Evolutionary conservation across 1,140 invertebrate species (phyloP).

Genomic region (Apis laboriosa): DNA sequence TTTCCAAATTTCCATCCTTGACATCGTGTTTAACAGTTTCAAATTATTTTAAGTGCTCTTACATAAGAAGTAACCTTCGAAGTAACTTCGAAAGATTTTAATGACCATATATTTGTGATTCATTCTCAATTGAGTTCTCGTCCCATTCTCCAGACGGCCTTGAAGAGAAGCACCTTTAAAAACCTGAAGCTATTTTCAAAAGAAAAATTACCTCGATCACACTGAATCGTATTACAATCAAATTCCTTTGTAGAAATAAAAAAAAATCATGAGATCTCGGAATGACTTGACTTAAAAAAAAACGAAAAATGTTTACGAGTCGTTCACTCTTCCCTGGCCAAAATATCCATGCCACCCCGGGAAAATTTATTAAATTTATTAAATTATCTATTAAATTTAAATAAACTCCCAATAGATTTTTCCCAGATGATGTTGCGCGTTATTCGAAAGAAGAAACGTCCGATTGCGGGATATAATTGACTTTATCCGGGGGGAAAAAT

Average conservation of each 20-base stretch:
- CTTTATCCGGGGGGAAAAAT: not conserved
- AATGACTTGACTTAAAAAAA: not conserved
- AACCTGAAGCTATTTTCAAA: not conserved
- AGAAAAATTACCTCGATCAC: too few species aligned
- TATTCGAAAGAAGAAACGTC: not conserved
- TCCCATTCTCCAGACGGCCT: not conserved
- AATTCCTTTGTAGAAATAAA: too few species aligned
- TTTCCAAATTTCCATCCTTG: not conserved
- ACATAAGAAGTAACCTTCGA: not conserved
- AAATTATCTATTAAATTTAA: conserved; percentile 5
- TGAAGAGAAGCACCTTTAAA: not conserved
- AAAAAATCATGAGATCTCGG: not conserved
- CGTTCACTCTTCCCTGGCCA: not conserved
- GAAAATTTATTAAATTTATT: too few species aligned
- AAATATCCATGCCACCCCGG: not conserved
- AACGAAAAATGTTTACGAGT: not conserved
- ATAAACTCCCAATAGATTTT: not conserved
- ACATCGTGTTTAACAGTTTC: not conserved
- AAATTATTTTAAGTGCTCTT: not conserved
- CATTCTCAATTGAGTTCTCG: not conserved
- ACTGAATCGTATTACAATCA: too few species aligned
- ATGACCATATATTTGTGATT: too few species aligned
- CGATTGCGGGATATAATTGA: not conserved
- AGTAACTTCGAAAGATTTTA: too few species aligned
- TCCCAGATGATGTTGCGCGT: not conserved